Conservation (phyloP, 2,888 invertebrate genomes). For the Drosophila imparisetae region DNA sequence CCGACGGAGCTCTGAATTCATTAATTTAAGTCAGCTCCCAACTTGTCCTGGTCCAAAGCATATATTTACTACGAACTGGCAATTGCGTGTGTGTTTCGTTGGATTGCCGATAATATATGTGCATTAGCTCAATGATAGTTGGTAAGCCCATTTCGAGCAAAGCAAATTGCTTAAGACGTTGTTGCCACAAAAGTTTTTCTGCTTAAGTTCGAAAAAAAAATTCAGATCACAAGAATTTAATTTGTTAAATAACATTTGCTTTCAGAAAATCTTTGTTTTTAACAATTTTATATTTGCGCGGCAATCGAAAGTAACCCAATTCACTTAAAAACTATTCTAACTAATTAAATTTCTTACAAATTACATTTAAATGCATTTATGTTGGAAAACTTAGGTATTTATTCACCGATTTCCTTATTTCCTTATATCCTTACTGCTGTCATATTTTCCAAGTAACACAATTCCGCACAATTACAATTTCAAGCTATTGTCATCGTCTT, state of each 20-base stretch:
- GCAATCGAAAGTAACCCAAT: no score
- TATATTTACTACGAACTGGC: conserved; percentile 51
- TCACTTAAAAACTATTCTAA: background rate
- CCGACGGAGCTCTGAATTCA: conserved; percentile 51
- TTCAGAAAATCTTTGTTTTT: background rate
- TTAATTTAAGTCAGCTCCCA: conserved; percentile 61
- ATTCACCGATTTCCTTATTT: background rate
- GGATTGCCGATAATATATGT: conserved; percentile 49
- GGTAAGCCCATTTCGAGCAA: conserved; percentile 26
- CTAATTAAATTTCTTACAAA: background rate
- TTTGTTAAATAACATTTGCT: background rate
- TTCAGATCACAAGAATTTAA: background rate
- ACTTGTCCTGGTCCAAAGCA: conserved; percentile 27
- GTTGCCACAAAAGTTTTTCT: background rate
- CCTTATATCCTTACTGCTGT: background rate
- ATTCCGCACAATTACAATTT: conserved; percentile 55
- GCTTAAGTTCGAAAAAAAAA: background rate
- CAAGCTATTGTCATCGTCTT: conserved; percentile 37
- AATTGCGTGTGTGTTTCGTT: conserved; percentile 56
- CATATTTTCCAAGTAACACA: conserved; percentile 18
- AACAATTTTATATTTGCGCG: no score
- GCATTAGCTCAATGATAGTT: conserved; percentile 40
- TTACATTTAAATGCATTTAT: background rate
- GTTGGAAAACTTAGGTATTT: background rate
- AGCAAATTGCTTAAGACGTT: conserved; percentile 23